Conservation (phyloP, 2,113 vertebrate genomes). For the Ictalurus punctatus region DNA sequence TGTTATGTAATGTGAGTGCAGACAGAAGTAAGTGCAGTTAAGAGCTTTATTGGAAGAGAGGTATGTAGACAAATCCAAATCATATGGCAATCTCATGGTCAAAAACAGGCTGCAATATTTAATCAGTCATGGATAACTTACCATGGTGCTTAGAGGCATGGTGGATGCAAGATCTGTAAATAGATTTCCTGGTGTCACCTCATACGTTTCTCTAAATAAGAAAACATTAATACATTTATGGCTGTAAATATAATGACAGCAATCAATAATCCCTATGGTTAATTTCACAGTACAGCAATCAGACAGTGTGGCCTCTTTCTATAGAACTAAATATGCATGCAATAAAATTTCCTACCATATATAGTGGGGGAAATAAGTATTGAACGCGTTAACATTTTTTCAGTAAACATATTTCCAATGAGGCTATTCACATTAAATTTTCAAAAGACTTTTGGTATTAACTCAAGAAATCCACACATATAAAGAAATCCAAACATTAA, state of each 20-base stretch:
- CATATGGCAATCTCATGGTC: too few relatives aligned
- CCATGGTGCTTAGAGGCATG: conserved; percentile 49
- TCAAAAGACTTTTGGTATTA: too few relatives aligned
- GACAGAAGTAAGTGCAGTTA: too few relatives aligned
- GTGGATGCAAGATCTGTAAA: conserved; percentile 44
- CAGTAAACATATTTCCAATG: too few relatives aligned
- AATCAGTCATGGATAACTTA: conserved; percentile 58
- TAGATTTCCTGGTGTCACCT: conserved; percentile 26
- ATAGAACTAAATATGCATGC: neutral
- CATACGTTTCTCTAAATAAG: conserved; percentile 9
- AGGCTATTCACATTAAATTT: too few relatives aligned
- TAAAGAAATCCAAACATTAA: too few relatives aligned
- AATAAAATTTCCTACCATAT: neutral
- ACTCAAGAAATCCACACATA: too few relatives aligned
- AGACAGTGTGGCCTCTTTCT: neutral
- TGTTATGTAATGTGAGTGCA: too few relatives aligned
- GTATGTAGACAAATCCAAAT: too few relatives aligned
- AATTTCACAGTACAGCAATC: conserved; percentile 7
- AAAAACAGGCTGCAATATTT: conserved; percentile 30
- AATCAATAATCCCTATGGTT: neutral
- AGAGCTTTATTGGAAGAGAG: too few relatives aligned
- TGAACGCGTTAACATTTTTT: too few relatives aligned
- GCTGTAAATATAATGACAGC: conserved; percentile 8
- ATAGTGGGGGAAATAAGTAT: too few relatives aligned
- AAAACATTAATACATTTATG: neutral